Percentiles rank a stretch among this genome's conserved stretches.
Evolutionary conservation across 2,113 vertebrate species (phyloP).

Genomic region (Pachypanchax playfairii): DNA sequence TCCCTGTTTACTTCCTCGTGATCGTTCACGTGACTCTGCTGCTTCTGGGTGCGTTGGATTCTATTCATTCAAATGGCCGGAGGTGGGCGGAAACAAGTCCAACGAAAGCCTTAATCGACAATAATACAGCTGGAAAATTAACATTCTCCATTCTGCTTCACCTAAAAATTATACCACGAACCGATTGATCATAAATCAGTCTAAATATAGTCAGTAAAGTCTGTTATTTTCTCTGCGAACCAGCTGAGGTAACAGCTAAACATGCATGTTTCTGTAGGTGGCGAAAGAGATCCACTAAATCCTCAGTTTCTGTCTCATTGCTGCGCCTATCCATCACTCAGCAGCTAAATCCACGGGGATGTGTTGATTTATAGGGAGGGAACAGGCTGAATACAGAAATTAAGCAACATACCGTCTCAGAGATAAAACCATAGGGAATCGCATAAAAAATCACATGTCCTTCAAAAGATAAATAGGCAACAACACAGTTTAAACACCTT

Average conservation of each 20-base stretch:
- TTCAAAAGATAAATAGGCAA: background rate
- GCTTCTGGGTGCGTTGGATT: slow-evolving; percentile 53
- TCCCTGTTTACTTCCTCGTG: slow-evolving; percentile 75
- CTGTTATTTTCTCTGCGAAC: too few species aligned
- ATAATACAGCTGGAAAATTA: background rate
- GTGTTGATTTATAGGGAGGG: slow-evolving; percentile 22
- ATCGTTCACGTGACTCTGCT: slow-evolving; percentile 65
- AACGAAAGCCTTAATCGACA: background rate
- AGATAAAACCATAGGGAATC: slow-evolving; percentile 18
- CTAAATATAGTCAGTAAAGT: background rate
- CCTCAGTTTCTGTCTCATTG: background rate
- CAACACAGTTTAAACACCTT: background rate
- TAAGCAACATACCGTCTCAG: slow-evolving; percentile 26
- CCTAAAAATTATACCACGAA: background rate
- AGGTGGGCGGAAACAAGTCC: background rate
- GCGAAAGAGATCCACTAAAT: slow-evolving; percentile 65
- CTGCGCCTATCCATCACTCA: background rate
- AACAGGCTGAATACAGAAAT: slow-evolving; percentile 31
- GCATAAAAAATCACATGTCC: slow-evolving; percentile 1
- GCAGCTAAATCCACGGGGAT: slow-evolving; percentile 28
- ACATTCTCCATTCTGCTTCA: background rate
- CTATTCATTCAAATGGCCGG: background rate
- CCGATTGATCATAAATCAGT: background rate
- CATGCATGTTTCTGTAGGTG: slow-evolving; percentile 50
- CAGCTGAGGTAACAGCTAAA: background rate